phyloP scores from a whole-genome alignment of 2,113 vertebrate genomes.

The Platichthys flesus region DNA sequence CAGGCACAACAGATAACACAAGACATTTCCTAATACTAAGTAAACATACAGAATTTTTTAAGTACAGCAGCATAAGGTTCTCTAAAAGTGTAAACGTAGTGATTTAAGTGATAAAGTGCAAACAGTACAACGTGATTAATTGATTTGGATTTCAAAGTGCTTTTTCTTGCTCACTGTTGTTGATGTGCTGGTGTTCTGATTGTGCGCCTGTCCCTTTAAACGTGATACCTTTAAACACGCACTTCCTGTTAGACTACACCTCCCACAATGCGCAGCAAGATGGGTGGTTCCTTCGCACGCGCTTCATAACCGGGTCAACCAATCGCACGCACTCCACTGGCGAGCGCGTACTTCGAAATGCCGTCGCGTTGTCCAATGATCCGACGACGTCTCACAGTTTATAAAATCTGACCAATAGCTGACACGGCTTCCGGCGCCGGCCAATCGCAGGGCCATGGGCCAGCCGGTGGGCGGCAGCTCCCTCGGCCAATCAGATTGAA shows the following conservation, averaged over 20 bases:
- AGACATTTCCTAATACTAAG: no score
- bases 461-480: constrained; percentile 1
- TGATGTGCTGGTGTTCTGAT: neutral
- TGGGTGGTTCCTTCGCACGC: neutral
- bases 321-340: constrained; percentile 32
- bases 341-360: constrained; percentile 85
- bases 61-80: no score
- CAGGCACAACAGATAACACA: no score
- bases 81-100: no score
- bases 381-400: constrained; percentile 30
- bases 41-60: no score
- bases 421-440: fast-evolving
- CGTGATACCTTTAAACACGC: constrained; percentile 65
- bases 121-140: no score
- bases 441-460: constrained; percentile 57
- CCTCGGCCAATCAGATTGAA: constrained; percentile 65
- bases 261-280: constrained; percentile 51
- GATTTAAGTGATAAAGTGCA: no score
- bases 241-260: constrained; percentile 52
- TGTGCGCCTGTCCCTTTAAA: constrained; percentile 74
- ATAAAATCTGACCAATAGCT: constrained; percentile 59
- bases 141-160: no score
- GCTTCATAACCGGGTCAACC: constrained; percentile 58
- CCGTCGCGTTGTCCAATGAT: constrained; percentile 72
- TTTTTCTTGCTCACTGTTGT: no score